Evolutionary conservation across 2,113 vertebrate species (phyloP).

Genomic region (Pogonocichla stellata): DNA sequence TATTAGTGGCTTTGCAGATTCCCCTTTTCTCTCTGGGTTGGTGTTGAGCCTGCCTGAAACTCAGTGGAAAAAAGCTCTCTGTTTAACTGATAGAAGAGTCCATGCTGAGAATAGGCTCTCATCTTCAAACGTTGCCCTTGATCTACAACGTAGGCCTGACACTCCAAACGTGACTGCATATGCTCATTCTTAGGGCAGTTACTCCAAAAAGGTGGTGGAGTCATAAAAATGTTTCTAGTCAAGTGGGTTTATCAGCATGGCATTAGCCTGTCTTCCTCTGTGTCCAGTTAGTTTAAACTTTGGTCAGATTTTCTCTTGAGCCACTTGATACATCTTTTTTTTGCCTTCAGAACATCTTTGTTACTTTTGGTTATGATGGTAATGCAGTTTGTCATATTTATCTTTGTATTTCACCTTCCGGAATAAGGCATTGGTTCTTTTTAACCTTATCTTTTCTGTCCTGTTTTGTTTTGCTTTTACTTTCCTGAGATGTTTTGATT

Average conservation of each 20-base stretch:
- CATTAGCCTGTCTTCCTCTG: neutral
- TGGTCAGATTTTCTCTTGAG: neutral
- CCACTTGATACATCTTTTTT: neutral
- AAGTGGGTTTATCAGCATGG: neutral
- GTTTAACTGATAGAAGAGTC: neutral
- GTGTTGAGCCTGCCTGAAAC: neutral
- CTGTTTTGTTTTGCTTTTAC: neutral
- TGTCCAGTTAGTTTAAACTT: neutral
- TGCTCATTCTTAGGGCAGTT: neutral
- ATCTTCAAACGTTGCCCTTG: neutral
- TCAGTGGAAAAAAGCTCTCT: neutral
- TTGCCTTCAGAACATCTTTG: neutral
- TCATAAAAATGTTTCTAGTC: neutral
- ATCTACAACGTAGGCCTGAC: neutral
- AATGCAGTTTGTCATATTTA: neutral
- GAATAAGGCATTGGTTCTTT: neutral
- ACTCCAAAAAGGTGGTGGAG: neutral
- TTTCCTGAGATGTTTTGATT: neutral
- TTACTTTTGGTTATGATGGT: neutral
- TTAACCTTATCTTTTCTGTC: neutral
- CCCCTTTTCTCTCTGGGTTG: neutral
- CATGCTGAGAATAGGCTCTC: neutral
- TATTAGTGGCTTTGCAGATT: neutral
- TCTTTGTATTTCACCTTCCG: neutral
- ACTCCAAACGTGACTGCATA: accelerated